Conservation (phyloP, 1,140 invertebrate species). For the Dreissena polymorpha region DNA sequence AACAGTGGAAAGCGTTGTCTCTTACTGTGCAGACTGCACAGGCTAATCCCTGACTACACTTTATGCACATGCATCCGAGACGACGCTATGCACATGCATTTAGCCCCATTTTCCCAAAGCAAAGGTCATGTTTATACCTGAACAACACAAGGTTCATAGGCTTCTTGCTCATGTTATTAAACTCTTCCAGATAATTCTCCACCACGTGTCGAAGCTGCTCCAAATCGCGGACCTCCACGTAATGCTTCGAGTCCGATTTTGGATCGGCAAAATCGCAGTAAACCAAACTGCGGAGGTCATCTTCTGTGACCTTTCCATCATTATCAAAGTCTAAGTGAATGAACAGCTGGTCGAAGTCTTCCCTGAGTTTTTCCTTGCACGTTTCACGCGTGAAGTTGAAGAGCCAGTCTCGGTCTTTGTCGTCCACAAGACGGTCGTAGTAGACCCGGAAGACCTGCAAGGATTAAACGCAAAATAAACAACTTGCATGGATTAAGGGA, state of each 20-base stretch:
- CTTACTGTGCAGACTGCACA: no score
- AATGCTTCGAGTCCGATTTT: slow-evolving; percentile 93
- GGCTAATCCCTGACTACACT: no score
- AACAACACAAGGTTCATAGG: slow-evolving; percentile 98
- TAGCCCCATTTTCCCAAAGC: no score
- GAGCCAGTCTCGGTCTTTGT: slow-evolving; percentile 90
- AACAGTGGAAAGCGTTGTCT: no score
- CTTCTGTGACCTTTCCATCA: slow-evolving; percentile 83
- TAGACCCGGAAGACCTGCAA: slow-evolving; percentile 89
- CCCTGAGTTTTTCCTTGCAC: slow-evolving; percentile 79
- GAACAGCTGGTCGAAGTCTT: slow-evolving; percentile 82
- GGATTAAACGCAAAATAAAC: no score
- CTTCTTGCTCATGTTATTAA: slow-evolving; percentile 97
- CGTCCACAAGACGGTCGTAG: slow-evolving; percentile 94
- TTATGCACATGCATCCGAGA: no score
- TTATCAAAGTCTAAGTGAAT: slow-evolving; percentile 80
- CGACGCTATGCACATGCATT: no score
- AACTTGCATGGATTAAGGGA: no score
- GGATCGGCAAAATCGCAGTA: slow-evolving; percentile 98
- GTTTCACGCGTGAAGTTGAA: slow-evolving; percentile 82
- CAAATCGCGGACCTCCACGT: slow-evolving; percentile 93
- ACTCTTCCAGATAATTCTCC: slow-evolving; percentile 94
- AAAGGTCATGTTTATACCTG: slow-evolving; percentile 81
- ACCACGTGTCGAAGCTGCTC: slow-evolving; percentile 91
- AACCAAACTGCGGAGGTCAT: slow-evolving; percentile 91